Evolutionary conservation across 2,888 invertebrate genomes (phyloP), one percentile per base, ranked within the genome.

Genomic region (Enchytraeus crypticus): DNA sequence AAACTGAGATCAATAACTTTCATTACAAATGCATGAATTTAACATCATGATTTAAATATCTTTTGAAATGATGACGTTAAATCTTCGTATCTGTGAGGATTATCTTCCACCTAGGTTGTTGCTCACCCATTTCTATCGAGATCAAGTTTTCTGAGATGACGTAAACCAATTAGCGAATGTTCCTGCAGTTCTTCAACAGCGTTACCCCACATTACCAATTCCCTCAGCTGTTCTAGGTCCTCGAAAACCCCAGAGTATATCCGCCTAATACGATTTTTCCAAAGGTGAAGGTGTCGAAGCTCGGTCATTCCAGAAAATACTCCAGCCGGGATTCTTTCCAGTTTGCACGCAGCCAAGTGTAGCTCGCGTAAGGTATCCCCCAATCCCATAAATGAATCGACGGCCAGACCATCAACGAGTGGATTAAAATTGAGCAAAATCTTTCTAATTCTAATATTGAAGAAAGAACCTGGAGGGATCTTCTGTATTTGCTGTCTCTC

Each of bases 201-300:
- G 56, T 66, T 66, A 4, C 64, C 64, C 66, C 66, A 66, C 5
- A 66, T 46, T 8, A 61, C 23, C 11, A 66, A 49, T 27, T 66
- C 66, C 11, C 34, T 32, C n/a, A 66, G 53, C 3, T 53, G 45
- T 5, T 27, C 33, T 11, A 61, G 29, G 43, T 51, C 59, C 4
- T 32, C 47, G 30, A 66, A 66, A 26, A 62, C 43, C 14, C 60
- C 53, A 2, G 38, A 26, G 21, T 61, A 62, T 4, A 66, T 47
- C 43, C 32, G 27, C 3, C 45, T 26, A n/a, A 66, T 59, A 5
- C 61, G 29, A 51, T 66, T 66, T 32, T 62, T 47, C 64, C 66
- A 66, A 14, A 66, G 53, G 45, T 62, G 56, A 3, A 66, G 45
- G 26, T 45, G 29, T 11, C 49, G 53, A n/a, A 66, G 57, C 18